Conservation (phyloP, 2,113 vertebrate genomes). For the Bujurquina vittata region DNA sequence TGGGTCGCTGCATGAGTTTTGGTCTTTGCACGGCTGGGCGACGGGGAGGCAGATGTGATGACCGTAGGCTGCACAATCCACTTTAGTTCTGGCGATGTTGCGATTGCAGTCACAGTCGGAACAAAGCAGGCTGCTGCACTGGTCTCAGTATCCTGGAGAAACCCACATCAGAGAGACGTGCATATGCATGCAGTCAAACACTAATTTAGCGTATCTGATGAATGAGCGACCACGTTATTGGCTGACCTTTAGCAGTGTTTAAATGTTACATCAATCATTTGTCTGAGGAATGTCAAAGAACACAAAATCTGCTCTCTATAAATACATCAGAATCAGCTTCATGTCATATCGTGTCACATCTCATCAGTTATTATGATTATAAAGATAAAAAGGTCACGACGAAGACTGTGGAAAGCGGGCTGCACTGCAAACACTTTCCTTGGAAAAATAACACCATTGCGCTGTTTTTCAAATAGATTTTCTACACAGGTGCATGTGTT, state of each 20-base stretch:
- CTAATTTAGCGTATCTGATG: slow-evolving; percentile 25
- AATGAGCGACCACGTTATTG: slow-evolving; percentile 1
- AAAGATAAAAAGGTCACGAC: slow-evolving; percentile 51
- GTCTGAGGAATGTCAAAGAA: slow-evolving; percentile 8
- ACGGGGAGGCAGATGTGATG: slow-evolving; percentile 83
- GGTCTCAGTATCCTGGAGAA: slow-evolving; percentile 82
- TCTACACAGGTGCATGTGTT: not conserved
- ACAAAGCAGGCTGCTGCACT: slow-evolving; percentile 84
- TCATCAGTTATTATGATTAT: slow-evolving; percentile 7
- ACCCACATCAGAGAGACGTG: not conserved
- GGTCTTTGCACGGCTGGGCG: slow-evolving; percentile 80
- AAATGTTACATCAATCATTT: slow-evolving; percentile 50
- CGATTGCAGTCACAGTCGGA: slow-evolving; percentile 88
- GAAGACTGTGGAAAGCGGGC: slow-evolving; percentile 7
- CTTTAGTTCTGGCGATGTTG: slow-evolving; percentile 86
- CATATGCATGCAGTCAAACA: slow-evolving; percentile 29
- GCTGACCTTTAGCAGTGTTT: slow-evolving; percentile 53
- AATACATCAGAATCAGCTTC: not conserved
- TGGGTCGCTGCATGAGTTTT: slow-evolving; percentile 65
- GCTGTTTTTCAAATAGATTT: not conserved
- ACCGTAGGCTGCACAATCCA: slow-evolving; percentile 88
- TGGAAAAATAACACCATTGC: not conserved
- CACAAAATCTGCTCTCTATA: not conserved
- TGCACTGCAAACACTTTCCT: not conserved
- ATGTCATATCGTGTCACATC: slow-evolving; percentile 12